These are phyloP conservation scores for Eupithecia exiguata DNA, from an alignment of 2,888 invertebrate genomes.

Conservation along the genomic window DNA sequence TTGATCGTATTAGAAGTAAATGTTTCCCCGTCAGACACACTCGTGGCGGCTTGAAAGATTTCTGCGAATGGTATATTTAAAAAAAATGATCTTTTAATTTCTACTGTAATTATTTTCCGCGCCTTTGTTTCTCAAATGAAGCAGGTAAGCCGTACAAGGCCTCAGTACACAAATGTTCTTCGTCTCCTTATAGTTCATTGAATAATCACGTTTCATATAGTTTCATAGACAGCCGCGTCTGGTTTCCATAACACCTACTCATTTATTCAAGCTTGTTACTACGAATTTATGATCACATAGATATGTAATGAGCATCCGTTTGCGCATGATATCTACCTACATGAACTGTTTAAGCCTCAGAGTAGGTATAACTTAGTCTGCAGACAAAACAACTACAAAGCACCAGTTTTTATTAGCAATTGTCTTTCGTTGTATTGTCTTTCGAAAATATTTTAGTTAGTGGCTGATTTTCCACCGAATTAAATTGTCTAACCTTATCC, in stretches of 20 bases:
- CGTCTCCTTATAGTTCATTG: not conserved
- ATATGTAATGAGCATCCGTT: not conserved
- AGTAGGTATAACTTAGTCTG: not conserved
- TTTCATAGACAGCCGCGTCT: not conserved
- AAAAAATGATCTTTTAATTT: not conserved
- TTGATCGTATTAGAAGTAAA: not conserved
- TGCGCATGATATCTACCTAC: not conserved
- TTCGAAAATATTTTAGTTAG: not conserved
- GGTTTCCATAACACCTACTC: constrained; percentile 1
- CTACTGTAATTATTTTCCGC: not conserved
- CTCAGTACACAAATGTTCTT: not conserved
- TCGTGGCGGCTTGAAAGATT: not conserved
- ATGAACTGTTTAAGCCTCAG: not conserved
- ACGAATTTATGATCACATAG: not conserved
- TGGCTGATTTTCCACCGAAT: not conserved
- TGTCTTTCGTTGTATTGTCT: no score
- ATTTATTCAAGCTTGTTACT: not conserved
- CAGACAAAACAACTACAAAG: not conserved
- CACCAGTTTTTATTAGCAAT: not conserved
- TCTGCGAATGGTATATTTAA: not conserved
- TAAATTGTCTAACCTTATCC: not conserved
- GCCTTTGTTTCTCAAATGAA: not conserved
- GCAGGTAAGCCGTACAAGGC: not conserved
- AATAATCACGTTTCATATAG: not conserved
- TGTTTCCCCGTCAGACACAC: not conserved